A percentile compares a stretch with the other conserved stretches of the same genome.
phyloP scores from a whole-genome alignment of 2,888 invertebrate species.

The Syrphus vitripennis region DNA sequence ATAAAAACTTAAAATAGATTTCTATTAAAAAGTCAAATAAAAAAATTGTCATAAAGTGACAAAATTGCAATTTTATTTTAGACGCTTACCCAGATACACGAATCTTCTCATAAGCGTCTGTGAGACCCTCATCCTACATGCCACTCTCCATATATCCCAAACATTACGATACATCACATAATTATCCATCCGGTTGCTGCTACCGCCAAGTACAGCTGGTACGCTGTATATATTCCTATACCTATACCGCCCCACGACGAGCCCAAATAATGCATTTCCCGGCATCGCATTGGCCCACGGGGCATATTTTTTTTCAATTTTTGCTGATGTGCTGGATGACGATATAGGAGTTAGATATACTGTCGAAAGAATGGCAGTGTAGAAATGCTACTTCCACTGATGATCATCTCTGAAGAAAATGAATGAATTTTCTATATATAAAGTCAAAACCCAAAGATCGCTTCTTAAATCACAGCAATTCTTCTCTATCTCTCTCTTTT shows the following conservation, averaged over 20 bases:
- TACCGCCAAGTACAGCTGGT: neutral
- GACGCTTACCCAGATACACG: neutral
- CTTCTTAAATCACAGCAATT: neutral
- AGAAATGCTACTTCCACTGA: neutral
- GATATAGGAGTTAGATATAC: neutral
- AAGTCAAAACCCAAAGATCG: neutral
- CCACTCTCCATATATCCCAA: neutral
- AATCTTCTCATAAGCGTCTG: neutral
- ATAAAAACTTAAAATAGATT: neutral
- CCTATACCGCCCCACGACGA: neutral
- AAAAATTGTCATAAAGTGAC: neutral
- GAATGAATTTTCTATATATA: conserved; percentile 1
- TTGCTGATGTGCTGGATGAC: neutral
- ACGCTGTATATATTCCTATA: neutral
- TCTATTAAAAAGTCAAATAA: neutral
- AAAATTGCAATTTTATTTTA: neutral
- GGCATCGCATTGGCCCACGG: neutral
- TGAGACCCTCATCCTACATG: neutral
- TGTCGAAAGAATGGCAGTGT: neutral
- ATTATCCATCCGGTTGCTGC: neutral
- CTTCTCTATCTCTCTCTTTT: no score
- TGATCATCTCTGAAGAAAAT: neutral
- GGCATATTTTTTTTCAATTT: neutral
- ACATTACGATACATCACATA: neutral
- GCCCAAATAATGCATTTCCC: neutral